Evolutionary conservation across 2,888 invertebrate species (phyloP).

Genomic region (Antheraea yamamai): DNA sequence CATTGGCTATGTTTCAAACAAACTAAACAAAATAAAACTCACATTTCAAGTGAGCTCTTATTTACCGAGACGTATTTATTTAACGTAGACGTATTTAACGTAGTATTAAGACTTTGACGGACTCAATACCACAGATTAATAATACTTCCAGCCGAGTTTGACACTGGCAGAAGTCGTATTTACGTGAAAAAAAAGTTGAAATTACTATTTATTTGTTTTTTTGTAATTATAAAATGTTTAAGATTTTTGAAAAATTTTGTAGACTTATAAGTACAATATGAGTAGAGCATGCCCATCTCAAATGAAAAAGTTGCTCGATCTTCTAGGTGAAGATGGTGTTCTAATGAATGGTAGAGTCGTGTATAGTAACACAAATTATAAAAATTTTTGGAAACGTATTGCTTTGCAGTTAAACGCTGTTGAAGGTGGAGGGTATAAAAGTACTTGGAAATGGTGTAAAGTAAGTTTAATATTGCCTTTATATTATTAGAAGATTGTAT

Average conservation of each 20-base stretch:
- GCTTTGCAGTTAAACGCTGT: constrained; percentile 46
- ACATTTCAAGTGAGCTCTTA: too few species aligned
- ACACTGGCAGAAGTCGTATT: too few species aligned
- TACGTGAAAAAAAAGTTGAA: too few species aligned
- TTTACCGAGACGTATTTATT: too few species aligned
- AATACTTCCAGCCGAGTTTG: too few species aligned
- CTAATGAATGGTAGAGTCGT: constrained; percentile 44
- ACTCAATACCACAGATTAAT: too few species aligned
- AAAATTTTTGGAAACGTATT: constrained; percentile 48
- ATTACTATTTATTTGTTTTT: neutral
- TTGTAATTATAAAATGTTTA: neutral
- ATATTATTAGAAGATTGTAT: neutral
- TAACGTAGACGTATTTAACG: too few species aligned
- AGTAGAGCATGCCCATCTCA: constrained; percentile 42
- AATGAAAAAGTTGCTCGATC: constrained; percentile 48
- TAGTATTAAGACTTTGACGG: too few species aligned
- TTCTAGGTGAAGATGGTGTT: constrained; percentile 47
- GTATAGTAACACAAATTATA: constrained; percentile 45
- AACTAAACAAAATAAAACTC: too few species aligned
- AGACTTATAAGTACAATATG: neutral
- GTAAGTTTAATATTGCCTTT: constrained; percentile 28
- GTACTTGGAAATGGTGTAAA: constrained; percentile 54
- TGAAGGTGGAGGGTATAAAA: constrained; percentile 48
- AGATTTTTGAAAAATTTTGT: neutral
- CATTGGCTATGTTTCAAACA: too few species aligned